phyloP scores from a whole-genome alignment of 2,888 invertebrate genomes.

The Noctua fimbriata region DNA sequence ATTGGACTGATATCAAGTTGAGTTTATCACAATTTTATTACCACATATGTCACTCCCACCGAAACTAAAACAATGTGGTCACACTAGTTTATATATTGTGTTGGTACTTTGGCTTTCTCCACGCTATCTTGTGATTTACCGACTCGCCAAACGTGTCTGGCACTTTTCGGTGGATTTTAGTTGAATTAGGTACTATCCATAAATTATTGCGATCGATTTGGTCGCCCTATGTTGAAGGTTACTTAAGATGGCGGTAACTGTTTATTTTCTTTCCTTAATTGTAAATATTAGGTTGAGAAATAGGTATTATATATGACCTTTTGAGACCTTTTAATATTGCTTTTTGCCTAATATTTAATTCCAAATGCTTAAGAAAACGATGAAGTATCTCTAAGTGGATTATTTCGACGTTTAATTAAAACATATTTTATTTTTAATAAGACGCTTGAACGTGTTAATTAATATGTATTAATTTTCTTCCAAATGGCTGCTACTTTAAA shows the following conservation, averaged over 20 bases:
- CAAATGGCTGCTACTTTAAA: conserved; percentile 48
- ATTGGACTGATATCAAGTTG: conserved; percentile 69
- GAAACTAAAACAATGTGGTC: conserved; percentile 69
- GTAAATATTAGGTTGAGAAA: conserved; percentile 39
- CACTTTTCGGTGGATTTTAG: conserved; percentile 69
- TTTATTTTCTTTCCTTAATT: conserved; percentile 58
- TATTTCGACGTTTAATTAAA: conserved; percentile 31
- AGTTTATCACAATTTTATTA: conserved; percentile 70
- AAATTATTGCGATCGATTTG: conserved; percentile 65
- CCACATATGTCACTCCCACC: conserved; percentile 71
- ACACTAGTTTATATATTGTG: conserved; percentile 72
- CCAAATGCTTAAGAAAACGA: neutral
- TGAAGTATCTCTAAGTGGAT: conserved; percentile 18
- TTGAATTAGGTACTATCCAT: conserved; percentile 67
- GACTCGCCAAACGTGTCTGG: conserved; percentile 79
- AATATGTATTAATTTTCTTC: conserved; percentile 34
- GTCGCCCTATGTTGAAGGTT: conserved; percentile 63
- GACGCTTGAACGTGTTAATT: conserved; percentile 39
- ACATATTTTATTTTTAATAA: conserved; percentile 42
- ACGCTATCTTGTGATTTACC: conserved; percentile 81
- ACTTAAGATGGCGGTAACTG: conserved; percentile 40
- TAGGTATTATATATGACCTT: conserved; percentile 37
- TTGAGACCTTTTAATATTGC: conserved; percentile 14
- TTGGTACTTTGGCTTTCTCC: conserved; percentile 79
- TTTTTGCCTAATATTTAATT: conserved; percentile 46